phyloP scores from a whole-genome alignment of 2,113 vertebrate species.

The Ophiodon elongatus region DNA sequence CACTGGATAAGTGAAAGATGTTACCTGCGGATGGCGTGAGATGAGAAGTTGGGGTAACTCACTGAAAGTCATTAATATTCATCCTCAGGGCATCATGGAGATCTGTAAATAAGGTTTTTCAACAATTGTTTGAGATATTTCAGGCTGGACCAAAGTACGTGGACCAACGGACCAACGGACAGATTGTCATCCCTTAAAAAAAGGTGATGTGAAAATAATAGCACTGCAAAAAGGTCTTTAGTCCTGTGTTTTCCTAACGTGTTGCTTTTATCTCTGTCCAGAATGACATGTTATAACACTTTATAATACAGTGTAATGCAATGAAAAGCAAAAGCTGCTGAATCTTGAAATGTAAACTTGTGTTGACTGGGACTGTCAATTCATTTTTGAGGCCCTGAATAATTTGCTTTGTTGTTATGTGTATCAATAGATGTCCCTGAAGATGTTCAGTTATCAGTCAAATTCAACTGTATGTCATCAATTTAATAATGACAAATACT shows the following conservation, averaged over 20 bases:
- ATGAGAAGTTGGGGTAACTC: not conserved
- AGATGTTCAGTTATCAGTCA: not conserved
- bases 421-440: not conserved
- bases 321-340: not conserved
- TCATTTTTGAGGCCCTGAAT: not conserved
- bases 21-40: not conserved
- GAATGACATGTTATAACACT: not conserved
- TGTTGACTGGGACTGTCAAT: not conserved
- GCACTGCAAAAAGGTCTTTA: not conserved
- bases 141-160: not conserved
- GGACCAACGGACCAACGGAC: not conserved
- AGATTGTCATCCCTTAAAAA: not conserved
- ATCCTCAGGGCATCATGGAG: not conserved
- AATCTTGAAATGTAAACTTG: not conserved
- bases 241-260: not conserved
- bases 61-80: not conserved
- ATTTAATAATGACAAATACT: constrained; percentile 9
- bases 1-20: not conserved
- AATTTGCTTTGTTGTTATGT: not conserved
- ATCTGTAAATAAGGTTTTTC: not conserved
- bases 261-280: not conserved
- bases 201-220: not conserved
- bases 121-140: not conserved
- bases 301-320: not conserved
- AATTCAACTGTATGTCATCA: constrained; percentile 12